phyloP scores from a whole-genome alignment of 2,797 vertebrate genomes.

The Enteromius thamalakanensis region DNA sequence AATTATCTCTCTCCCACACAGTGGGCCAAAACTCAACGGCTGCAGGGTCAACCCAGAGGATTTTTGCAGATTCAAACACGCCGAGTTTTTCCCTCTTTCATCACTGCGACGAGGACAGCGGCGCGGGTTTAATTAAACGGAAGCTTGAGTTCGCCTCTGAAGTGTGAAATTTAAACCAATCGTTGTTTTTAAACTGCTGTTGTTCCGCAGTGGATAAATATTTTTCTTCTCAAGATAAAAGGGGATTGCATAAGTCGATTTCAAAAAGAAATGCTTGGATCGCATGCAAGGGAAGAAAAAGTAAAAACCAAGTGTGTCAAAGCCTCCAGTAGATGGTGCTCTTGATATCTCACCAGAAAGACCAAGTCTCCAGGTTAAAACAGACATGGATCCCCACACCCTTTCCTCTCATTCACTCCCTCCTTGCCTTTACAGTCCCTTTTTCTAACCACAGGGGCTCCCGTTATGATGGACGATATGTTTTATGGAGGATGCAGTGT shows the following conservation, averaged over 20 bases:
- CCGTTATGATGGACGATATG: slow-evolving; percentile 31
- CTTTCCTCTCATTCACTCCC: slow-evolving; percentile 16
- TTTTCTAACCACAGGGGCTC: slow-evolving; percentile 28
- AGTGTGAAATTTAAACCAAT: slow-evolving; percentile 52
- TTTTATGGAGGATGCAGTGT: slow-evolving; percentile 36
- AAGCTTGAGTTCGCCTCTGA: slow-evolving; percentile 39
- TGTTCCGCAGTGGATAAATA: slow-evolving; percentile 37
- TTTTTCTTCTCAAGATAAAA: slow-evolving; percentile 44
- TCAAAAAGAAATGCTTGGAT: slow-evolving; percentile 1
- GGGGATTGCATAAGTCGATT: slow-evolving; percentile 22
- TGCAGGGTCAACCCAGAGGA: slow-evolving; percentile 37
- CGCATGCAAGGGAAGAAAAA: slow-evolving; percentile 14
- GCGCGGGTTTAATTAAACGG: slow-evolving; percentile 44
- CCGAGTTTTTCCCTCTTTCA: not conserved
- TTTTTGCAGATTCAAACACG: slow-evolving; percentile 24
- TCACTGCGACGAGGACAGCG: not conserved
- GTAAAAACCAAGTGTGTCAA: slow-evolving; percentile 6
- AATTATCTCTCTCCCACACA: slow-evolving; percentile 45
- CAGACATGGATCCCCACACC: slow-evolving; percentile 19
- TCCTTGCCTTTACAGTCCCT: not conserved
- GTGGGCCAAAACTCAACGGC: slow-evolving; percentile 31
- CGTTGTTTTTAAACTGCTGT: slow-evolving; percentile 30
- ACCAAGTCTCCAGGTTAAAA: slow-evolving; percentile 23
- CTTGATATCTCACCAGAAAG: slow-evolving; percentile 23
- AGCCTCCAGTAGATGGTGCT: slow-evolving; percentile 35